Evolutionary conservation across 2,888 invertebrate species (phyloP), one percentile per base, ranked within the genome.

Genomic region (Amiota mariae): DNA sequence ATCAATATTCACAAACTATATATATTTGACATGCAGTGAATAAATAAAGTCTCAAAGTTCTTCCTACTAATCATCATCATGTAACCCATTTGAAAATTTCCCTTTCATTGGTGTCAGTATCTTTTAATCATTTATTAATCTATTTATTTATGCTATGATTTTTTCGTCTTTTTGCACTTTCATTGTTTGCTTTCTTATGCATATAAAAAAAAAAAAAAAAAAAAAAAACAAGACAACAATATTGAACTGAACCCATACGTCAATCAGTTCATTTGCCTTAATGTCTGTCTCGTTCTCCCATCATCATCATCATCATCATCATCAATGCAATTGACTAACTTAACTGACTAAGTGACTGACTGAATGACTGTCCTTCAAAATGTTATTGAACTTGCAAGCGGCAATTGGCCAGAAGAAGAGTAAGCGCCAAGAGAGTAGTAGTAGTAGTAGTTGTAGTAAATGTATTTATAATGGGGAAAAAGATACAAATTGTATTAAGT

Each of bases 131-230:
- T n/a, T 59, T 11, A 20, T 51, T 68, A 8, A 67, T 67, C 12
- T 13, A 68, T 54, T 47, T 48, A 68, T 51, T 36, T 68, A 68
- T 68, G 67, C 67, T 68, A n/a, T 54, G 67, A 54, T 68, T 68
- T 24, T 51, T 68, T 61, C 36, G 24, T 36, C 46, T 13, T 11
- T 59, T 20, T 59, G 10, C 67, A 68, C 51, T 51, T 68, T 68
- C 51, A 20, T 51, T 68, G 8, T 54, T 51, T 54, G 67, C n/a
- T 68, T n/a, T 13, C 67, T 36, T 36, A 51, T 66, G 49, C 67
- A 59, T 59, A 68, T 54, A 47, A 18, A 1, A 68, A 24, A 20
- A 68, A n/a, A n/a, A 54, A 51, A 51, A n/a, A 10, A 1, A 15
- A 66, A 36, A 48, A 1, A 66, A n/a, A 51, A 51, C 54, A 59